Evolutionary conservation across 2,797 vertebrate species (phyloP), one percentile per base, ranked within the genome.

Genomic region (Clarias laeviceps): DNA sequence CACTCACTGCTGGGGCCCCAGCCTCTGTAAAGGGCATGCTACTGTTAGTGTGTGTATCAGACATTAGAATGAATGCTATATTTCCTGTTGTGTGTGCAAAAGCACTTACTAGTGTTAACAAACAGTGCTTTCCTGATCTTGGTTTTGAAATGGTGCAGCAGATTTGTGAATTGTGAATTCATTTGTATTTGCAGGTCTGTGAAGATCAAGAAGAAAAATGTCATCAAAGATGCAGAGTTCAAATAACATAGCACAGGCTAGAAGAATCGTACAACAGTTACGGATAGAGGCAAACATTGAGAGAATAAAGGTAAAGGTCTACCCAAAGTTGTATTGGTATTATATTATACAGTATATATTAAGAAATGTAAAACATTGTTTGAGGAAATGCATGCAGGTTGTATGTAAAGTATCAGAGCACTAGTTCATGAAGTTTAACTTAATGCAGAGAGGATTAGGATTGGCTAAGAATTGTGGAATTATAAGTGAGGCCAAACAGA

Each of bases 261-360:
- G 96, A 54, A 93, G 96, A 89, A 96, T 95, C 0, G 97, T 98
- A 84, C 97, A 97, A 91, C 97, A 99, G 92, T 89, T 99, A 70
- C 94, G 96, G 77, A 91, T 96, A 87, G 97, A 98, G 87, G 97
- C 97, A 81, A 96, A 95, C 88, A 96, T 97, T 0, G 96, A 98
- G 88, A 96, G 97, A 91, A 97, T 98, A 94, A 98, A 98, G 96
- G 97, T 97, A 92, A 24, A 74, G 5, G 27, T 62, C 17, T 65
- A 45, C 66, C 64, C 18, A 45, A 54, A 54, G 12, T 14, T 54
- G 12, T 54, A 70, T 11, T 20, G 40, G 14, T 59, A n/a, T 61
- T 65, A 20, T 37, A 45, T 54, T 5, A 66, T 12, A n/a, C 29
- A 65, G 18, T 65, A 5, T 37, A 50, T 61, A 59, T 24, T 61